Evolutionary conservation across 1,140 invertebrate genomes (phyloP).

Genomic region (Elymnias hypermnestra): DNA sequence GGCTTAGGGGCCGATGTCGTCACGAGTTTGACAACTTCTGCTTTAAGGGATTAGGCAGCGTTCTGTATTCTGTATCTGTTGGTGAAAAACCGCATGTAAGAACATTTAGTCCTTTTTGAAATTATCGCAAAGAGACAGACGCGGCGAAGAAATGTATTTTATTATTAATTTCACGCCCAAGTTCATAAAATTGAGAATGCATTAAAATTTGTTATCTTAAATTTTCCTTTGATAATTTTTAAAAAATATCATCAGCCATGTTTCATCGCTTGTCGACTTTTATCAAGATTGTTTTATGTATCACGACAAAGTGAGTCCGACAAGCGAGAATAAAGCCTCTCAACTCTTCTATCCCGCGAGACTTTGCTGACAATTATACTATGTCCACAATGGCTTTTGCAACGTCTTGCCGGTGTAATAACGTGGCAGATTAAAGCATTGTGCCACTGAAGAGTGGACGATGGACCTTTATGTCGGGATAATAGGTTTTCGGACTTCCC

Average conservation of each 20-base stretch:
- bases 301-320: conserved; percentile 13
- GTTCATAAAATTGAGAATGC: no score
- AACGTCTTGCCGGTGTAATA: conserved; percentile 33
- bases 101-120: no score
- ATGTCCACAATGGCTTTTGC: conserved; percentile 34
- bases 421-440: conserved; percentile 41
- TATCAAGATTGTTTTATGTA: conserved; percentile 10
- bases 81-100: no score
- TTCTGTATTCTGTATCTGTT: no score
- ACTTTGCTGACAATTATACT: conserved; percentile 25
- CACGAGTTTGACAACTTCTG: no score
- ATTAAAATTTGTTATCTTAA: no score
- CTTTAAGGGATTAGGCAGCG: no score
- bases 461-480: conserved; percentile 40
- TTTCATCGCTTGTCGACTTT: neutral
- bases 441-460: conserved; percentile 27
- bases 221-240: no score
- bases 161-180: no score
- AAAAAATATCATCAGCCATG: neutral
- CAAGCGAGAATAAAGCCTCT: conserved; percentile 20
- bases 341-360: conserved; percentile 17
- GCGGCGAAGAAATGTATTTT: no score
- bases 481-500: conserved; percentile 33
- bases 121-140: no score
- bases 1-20: no score